Evolutionary conservation across 2,797 vertebrate species (phyloP), one percentile per base, ranked within the genome.

Genomic region (Sparus aurata): DNA sequence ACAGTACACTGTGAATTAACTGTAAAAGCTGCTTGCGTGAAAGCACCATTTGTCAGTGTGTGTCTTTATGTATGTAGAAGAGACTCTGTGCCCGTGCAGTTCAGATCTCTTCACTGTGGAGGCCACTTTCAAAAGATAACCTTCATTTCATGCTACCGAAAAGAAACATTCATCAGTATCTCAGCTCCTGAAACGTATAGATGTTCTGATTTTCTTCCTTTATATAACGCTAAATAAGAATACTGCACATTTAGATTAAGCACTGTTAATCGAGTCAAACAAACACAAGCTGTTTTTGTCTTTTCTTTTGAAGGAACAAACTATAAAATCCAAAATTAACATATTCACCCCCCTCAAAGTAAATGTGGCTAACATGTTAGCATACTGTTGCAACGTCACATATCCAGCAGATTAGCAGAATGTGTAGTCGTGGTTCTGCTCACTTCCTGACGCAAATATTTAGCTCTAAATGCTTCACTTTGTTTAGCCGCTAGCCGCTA

Each of bases 1-100:
- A 47, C 22, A n/a, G 25, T 12, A 52, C 41, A 11, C 75, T 63
- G 61, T 50, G 60, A 64, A 64, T 71, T 2, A 69, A 78, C 15
- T 30, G 41, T 49, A 53, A 65, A n/a, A 27, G 11, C 43, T 47
- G 27, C n/a, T 3, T 63, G 17, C 67, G 45, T 47, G 27, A 70
- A 80, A 70, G n/a, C 9, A 54, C 57, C 57, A 4, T 18, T 38
- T 43, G 41, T 4, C 13, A 58, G 23, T 47, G 47, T 55, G 15
- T 16, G 8, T 30, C 1, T 34, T n/a, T 60, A 23, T 23, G 12
- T 62, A 13, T 45, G 60, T 38, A 25, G 16, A 23, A 18, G n/a
- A 68, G 15, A 41, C 34, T 34, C 50, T 53, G 15, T 38, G 13
- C 12, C 13, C 20, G n/a, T 45, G 66, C 23, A 18, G 12, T n/a